phyloP scores from a whole-genome alignment of 2,888 invertebrate genomes.

The Harpagoxenus sublaevis region DNA sequence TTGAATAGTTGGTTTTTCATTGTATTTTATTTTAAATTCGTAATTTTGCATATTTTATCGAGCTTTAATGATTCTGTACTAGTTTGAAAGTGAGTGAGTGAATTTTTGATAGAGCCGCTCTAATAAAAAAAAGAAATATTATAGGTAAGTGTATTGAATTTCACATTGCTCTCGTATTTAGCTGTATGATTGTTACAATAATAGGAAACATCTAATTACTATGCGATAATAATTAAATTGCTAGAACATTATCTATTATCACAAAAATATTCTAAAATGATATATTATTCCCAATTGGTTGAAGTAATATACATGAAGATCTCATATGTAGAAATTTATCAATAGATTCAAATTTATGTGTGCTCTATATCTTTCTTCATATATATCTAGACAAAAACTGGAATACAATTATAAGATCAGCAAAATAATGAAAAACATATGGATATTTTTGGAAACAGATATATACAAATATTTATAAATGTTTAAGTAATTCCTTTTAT shows the following conservation, averaged over 20 bases:
- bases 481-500: not conserved
- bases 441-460: not conserved
- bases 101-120: constrained; percentile 5
- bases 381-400: not conserved
- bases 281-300: not conserved
- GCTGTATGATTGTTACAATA: not conserved
- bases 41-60: not conserved
- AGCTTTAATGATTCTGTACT: constrained; percentile 19
- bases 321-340: not conserved
- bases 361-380: not conserved
- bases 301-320: not conserved
- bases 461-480: not conserved
- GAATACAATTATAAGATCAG: not conserved
- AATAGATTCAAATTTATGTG: not conserved
- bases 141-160: constrained; percentile 39
- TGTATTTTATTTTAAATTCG: not conserved
- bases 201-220: not conserved
- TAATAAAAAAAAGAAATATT: not conserved
- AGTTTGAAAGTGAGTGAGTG: constrained; percentile 50
- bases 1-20: not conserved
- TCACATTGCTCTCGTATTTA: constrained; percentile 12
- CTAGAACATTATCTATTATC: not conserved
- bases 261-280: not conserved
- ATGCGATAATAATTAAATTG: not conserved
- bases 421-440: not conserved